phyloP scores from a whole-genome alignment of 2,888 invertebrate genomes.

The Dexiosoma caninum region DNA sequence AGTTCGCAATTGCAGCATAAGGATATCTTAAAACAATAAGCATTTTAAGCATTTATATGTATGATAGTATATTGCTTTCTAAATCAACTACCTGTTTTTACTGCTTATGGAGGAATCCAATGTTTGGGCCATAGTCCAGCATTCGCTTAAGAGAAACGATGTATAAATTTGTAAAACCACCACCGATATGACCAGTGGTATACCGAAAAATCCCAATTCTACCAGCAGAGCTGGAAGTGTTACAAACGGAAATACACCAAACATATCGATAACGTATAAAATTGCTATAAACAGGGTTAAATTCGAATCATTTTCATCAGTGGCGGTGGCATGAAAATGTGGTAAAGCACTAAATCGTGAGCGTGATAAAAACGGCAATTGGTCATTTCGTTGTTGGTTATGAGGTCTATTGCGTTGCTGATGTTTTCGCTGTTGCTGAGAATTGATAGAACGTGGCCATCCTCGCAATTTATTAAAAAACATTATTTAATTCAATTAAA shows the following conservation, averaged over 20 bases:
- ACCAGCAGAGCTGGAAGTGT: conserved; percentile 86
- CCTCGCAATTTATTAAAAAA: conserved; percentile 54
- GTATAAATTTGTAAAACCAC: conserved; percentile 88
- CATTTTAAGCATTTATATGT: background rate
- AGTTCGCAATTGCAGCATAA: conserved; percentile 89
- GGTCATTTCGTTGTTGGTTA: conserved; percentile 67
- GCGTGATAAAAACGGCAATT: conserved; percentile 74
- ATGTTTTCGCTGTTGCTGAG: conserved; percentile 37
- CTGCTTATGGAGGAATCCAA: conserved; percentile 83
- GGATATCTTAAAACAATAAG: conserved; percentile 83
- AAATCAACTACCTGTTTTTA: conserved; percentile 79
- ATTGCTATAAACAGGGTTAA: conserved; percentile 85
- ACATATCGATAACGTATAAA: conserved; percentile 88
- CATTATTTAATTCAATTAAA: conserved; percentile 37
- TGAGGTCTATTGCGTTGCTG: background rate
- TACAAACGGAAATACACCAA: conserved; percentile 90
- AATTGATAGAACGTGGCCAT: conserved; percentile 58
- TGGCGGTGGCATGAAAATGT: conserved; percentile 69
- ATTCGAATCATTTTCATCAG: conserved; percentile 69
- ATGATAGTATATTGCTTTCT: background rate
- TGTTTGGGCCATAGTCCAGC: conserved; percentile 88
- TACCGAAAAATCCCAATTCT: conserved; percentile 85
- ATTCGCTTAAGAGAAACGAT: conserved; percentile 86
- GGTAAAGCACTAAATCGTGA: conserved; percentile 75
- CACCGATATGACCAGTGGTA: conserved; percentile 83